Conservation (phyloP, 2,113 vertebrate species). For the Hippocampus comes region DNA sequence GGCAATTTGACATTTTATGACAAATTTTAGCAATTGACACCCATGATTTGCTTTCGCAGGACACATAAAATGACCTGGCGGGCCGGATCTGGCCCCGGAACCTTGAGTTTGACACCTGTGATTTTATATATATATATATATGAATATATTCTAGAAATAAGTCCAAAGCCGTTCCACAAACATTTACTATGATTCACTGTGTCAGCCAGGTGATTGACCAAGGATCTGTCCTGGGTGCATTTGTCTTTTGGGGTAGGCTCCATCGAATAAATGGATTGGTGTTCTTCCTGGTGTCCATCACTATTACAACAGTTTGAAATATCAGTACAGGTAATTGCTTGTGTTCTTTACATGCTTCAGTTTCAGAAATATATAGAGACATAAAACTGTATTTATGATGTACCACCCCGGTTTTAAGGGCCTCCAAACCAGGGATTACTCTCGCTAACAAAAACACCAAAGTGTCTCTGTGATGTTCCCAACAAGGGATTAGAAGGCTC, state of each 20-base stretch:
- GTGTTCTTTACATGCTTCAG: slow-evolving; percentile 9
- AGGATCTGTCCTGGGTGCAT: not conserved
- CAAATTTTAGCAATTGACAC: too few species aligned
- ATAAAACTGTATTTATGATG: slow-evolving; percentile 16
- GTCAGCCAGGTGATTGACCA: not conserved
- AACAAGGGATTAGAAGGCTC: slow-evolving; percentile 65
- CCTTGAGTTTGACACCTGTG: too few species aligned
- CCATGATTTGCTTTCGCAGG: too few species aligned
- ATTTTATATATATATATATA: too few species aligned
- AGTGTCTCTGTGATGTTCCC: slow-evolving; percentile 58
- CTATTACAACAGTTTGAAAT: slow-evolving; percentile 3
- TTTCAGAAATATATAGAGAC: slow-evolving; percentile 23
- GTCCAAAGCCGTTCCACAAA: too few species aligned
- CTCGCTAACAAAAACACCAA: slow-evolving; percentile 55
- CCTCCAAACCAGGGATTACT: slow-evolving; percentile 54
- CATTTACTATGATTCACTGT: not conserved
- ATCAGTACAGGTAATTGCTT: slow-evolving; percentile 12
- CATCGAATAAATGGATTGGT: not conserved
- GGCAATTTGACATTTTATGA: too few species aligned
- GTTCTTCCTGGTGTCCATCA: not conserved
- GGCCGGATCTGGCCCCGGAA: too few species aligned
- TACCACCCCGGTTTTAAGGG: slow-evolving; percentile 35
- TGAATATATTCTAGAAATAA: too few species aligned
- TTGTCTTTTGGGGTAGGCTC: not conserved
- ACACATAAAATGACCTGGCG: too few species aligned